A percentile compares a stretch with the other conserved stretches of the same genome.
phyloP scores from a whole-genome alignment of 2,888 invertebrate genomes.

The Gymnoscelis rufifasciata region DNA sequence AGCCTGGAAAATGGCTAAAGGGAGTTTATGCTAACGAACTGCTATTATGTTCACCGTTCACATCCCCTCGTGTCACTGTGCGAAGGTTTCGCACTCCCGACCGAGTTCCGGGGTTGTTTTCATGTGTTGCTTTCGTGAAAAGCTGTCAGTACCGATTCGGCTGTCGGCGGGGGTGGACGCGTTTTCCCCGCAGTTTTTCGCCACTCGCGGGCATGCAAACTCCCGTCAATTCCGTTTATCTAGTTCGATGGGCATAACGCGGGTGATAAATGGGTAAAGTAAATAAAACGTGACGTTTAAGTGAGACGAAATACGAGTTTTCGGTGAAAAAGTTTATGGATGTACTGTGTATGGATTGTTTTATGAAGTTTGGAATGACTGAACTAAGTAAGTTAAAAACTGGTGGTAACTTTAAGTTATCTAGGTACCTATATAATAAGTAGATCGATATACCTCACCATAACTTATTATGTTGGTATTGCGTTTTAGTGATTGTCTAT shows the following conservation, averaged over 20 bases:
- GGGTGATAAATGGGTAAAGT: slow-evolving; percentile 40
- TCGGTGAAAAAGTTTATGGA: slow-evolving; percentile 35
- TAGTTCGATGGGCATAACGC: slow-evolving; percentile 47
- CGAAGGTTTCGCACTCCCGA: slow-evolving; percentile 76
- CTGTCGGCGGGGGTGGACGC: slow-evolving; percentile 48
- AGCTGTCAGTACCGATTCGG: slow-evolving; percentile 48
- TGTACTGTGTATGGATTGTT: slow-evolving; percentile 48
- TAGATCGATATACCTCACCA: not conserved
- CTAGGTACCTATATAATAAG: no score
- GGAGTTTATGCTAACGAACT: slow-evolving; percentile 70
- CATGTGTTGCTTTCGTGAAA: slow-evolving; percentile 70
- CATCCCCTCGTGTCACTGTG: slow-evolving; percentile 69
- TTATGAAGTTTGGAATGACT: slow-evolving; percentile 67
- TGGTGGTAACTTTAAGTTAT: not conserved
- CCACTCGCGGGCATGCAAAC: slow-evolving; percentile 23
- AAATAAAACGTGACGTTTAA: slow-evolving; percentile 39
- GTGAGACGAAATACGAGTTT: slow-evolving; percentile 25
- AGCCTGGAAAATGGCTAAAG: slow-evolving; percentile 48
- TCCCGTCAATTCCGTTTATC: slow-evolving; percentile 38
- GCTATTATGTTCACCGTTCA: slow-evolving; percentile 58
- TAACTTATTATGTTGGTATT: not conserved
- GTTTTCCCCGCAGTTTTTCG: slow-evolving; percentile 21
- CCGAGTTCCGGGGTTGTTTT: slow-evolving; percentile 72
- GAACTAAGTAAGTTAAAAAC: slow-evolving; percentile 57
- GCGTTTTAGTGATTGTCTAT: no score